A percentile compares a stretch with the other conserved stretches of the same genome.
Evolutionary conservation across 2,888 invertebrate genomes (phyloP).

Genomic region (Mimachlamys varia): DNA sequence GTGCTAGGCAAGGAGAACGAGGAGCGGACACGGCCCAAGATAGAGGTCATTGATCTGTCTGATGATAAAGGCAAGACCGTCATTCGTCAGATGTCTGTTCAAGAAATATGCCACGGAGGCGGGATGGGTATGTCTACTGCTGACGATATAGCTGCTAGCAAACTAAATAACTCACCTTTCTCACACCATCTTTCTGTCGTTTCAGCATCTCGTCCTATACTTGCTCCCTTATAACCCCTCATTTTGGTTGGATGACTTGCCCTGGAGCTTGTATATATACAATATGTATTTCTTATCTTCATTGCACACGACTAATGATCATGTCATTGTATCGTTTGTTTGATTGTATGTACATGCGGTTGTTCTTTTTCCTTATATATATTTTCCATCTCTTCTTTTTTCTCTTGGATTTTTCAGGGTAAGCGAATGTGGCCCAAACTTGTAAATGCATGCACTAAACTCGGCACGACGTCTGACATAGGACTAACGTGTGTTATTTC

Average conservation of each 20-base stretch:
- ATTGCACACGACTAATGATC: conserved; percentile 31
- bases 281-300: conserved; percentile 8
- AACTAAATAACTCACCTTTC: conserved; percentile 28
- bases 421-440: conserved; percentile 45
- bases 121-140: conserved; percentile 35
- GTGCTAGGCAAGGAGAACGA: conserved; percentile 60
- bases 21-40: conserved; percentile 60
- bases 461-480: conserved; percentile 18
- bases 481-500: background rate
- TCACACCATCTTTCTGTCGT: conserved; percentile 31
- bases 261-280: conserved; percentile 30
- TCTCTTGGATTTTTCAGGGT: conserved; percentile 60
- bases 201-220: conserved; percentile 26
- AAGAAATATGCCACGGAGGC: conserved; percentile 53
- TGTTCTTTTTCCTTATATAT: conserved; percentile 13
- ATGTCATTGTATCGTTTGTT: conserved; percentile 1
- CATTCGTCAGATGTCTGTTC: conserved; percentile 64
- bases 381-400: conserved; percentile 40
- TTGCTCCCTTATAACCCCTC: conserved; percentile 19
- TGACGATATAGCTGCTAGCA: conserved; percentile 25
- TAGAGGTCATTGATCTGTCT: conserved; percentile 71
- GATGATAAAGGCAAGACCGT: conserved; percentile 66
- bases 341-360: conserved; percentile 33
- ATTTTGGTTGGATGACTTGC: conserved; percentile 20
- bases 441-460: conserved; percentile 29